Conservation (phyloP, 1,140 invertebrate genomes). For the Lepidurus arcticus region DNA sequence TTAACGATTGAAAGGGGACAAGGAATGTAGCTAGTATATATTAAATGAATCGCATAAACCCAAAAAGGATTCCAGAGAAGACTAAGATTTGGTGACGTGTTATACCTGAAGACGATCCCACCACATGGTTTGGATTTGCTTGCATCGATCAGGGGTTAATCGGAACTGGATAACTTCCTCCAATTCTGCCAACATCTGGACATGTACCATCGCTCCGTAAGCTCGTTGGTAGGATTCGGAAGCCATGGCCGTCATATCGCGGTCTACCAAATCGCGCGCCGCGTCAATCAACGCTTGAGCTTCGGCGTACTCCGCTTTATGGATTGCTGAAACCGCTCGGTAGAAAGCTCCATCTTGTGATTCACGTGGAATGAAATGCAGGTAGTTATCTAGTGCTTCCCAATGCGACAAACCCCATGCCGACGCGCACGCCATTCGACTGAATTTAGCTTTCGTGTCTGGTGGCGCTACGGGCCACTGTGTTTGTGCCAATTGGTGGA, state of each 20-base stretch:
- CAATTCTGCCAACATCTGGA: constrained; percentile 92
- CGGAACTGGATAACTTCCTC: constrained; percentile 98
- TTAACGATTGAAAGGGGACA: too few species aligned
- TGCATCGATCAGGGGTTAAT: constrained; percentile 75
- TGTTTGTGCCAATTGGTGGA: constrained; percentile 25
- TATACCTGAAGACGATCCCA: constrained; percentile 75
- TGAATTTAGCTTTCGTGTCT: constrained; percentile 74
- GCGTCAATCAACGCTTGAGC: constrained; percentile 73
- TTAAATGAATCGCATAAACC: not conserved
- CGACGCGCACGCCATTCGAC: constrained; percentile 84
- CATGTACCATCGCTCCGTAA: constrained; percentile 94
- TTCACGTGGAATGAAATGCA: constrained; percentile 69
- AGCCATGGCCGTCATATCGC: constrained; percentile 94
- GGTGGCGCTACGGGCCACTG: constrained; percentile 36
- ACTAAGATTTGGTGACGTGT: not conserved
- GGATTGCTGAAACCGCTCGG: constrained; percentile 83
- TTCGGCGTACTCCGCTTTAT: constrained; percentile 65
- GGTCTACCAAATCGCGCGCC: constrained; percentile 88
- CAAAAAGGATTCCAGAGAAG: not conserved
- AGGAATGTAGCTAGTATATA: not conserved
- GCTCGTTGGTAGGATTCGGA: constrained; percentile 95
- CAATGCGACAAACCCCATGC: constrained; percentile 91
- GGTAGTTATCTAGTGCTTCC: constrained; percentile 77
- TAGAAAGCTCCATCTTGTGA: constrained; percentile 93
- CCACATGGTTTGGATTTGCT: constrained; percentile 85